Conservation (phyloP, 2,797 vertebrate species). For the Squalus acanthias region DNA sequence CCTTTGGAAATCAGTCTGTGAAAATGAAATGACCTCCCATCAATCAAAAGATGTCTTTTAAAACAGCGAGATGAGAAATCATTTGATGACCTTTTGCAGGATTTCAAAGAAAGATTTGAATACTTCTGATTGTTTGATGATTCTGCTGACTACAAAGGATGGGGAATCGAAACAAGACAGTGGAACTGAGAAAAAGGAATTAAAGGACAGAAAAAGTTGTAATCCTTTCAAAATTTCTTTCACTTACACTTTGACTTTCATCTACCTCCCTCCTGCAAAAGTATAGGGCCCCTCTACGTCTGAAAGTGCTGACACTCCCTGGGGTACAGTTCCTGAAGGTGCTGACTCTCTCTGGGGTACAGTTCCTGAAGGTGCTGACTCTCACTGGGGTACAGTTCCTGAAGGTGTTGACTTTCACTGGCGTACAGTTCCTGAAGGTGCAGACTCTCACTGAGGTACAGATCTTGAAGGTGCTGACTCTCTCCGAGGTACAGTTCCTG, state of each 20-base stretch:
- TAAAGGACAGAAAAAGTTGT: background rate
- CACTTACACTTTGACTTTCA: background rate
- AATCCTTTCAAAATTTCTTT: background rate
- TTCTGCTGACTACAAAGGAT: background rate
- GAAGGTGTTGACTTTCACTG: background rate
- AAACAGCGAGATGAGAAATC: background rate
- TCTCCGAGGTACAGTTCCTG: background rate
- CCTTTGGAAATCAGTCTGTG: background rate
- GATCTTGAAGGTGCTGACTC: background rate
- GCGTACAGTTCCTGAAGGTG: background rate
- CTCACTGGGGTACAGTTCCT: background rate
- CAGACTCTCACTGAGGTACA: background rate
- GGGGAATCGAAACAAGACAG: background rate
- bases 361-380: background rate
- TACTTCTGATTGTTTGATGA: slow-evolving; percentile 8
- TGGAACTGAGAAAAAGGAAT: background rate
- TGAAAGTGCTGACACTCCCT: background rate
- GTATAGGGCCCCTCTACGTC: background rate
- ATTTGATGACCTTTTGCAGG: background rate
- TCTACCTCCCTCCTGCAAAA: background rate
- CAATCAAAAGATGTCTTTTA: background rate
- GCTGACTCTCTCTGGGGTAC: background rate
- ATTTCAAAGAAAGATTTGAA: slow-evolving; percentile 27
- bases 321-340: background rate
- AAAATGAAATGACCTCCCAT: background rate